phyloP scores from a whole-genome alignment of 2,797 vertebrate species.

The Sylvilagus floridanus region DNA sequence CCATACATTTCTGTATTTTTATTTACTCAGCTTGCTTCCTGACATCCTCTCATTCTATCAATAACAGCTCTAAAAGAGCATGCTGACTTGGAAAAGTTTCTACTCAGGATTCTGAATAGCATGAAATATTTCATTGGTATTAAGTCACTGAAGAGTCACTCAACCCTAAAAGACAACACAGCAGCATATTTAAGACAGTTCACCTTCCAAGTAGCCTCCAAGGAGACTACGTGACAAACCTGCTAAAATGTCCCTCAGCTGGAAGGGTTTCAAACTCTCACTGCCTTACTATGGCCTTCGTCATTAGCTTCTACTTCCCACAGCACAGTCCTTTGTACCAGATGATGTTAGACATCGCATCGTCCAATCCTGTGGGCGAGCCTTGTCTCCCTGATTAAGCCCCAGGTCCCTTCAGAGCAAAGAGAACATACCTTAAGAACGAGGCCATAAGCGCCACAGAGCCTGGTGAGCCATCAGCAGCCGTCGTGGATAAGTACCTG shows the following conservation, averaged over 20 bases:
- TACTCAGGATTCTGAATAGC: constrained; percentile 33
- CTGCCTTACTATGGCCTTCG: not conserved
- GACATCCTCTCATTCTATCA: not conserved
- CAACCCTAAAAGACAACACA: not conserved
- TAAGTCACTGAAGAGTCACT: constrained; percentile 42
- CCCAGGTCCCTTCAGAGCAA: not conserved
- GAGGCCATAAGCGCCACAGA: not conserved
- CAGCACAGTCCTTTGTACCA: not conserved
- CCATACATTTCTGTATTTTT: not conserved
- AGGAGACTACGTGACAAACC: not conserved
- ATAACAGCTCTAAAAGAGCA: not conserved
- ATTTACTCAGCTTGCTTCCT: not conserved
- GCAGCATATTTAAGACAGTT: not conserved
- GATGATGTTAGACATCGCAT: not conserved
- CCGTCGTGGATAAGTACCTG: not conserved
- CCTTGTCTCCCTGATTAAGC: not conserved
- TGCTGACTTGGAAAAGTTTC: constrained; percentile 10
- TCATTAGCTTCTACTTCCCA: not conserved
- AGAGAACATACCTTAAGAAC: not conserved
- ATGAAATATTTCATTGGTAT: not conserved
- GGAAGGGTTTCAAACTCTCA: constrained; percentile 47
- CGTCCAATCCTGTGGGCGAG: not conserved
- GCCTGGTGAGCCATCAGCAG: not conserved
- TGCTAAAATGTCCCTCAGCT: not conserved
- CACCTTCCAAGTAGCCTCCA: not conserved